Evolutionary conservation across 2,888 invertebrate species (phyloP).

Genomic region (Rhabditoides inermis): DNA sequence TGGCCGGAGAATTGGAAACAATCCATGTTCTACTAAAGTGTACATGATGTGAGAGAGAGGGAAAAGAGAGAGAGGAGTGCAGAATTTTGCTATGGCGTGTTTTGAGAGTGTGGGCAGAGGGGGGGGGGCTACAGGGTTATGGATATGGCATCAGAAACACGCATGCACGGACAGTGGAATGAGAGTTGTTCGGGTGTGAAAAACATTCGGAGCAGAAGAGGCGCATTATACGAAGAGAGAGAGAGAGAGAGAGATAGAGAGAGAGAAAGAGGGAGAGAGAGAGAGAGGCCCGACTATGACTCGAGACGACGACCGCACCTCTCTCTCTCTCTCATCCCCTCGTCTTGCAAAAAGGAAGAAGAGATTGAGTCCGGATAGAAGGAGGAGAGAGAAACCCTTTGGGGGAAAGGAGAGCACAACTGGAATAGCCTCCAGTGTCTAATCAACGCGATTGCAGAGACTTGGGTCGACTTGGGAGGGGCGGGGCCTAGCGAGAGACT

Average conservation of each 20-base stretch:
- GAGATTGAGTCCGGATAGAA: no score
- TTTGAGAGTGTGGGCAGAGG: neutral
- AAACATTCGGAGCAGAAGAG: slow-evolving; percentile 2
- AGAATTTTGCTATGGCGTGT: neutral
- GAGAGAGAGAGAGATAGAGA: neutral
- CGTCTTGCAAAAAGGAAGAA: no score
- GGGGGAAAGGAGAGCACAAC: no score
- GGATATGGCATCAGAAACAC: no score
- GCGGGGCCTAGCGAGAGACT: no score
- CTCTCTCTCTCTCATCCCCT: neutral
- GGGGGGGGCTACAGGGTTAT: neutral
- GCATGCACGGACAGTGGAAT: no score
- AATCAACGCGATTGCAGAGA: no score
- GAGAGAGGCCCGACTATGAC: neutral
- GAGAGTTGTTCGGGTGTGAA: no score
- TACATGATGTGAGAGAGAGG: neutral
- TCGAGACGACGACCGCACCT: neutral
- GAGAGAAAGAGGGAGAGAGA: slow-evolving; percentile 3
- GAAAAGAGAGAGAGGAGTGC: slow-evolving; percentile 1
- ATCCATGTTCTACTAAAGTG: neutral
- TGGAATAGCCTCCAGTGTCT: no score
- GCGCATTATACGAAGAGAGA: neutral
- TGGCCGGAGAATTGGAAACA: neutral
- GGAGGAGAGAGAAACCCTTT: no score
- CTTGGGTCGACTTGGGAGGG: no score